Percentiles rank a stretch among this genome's conserved stretches.
Conservation (phyloP, 2,888 invertebrate genomes). For the Steinernema scapterisci region DNA sequence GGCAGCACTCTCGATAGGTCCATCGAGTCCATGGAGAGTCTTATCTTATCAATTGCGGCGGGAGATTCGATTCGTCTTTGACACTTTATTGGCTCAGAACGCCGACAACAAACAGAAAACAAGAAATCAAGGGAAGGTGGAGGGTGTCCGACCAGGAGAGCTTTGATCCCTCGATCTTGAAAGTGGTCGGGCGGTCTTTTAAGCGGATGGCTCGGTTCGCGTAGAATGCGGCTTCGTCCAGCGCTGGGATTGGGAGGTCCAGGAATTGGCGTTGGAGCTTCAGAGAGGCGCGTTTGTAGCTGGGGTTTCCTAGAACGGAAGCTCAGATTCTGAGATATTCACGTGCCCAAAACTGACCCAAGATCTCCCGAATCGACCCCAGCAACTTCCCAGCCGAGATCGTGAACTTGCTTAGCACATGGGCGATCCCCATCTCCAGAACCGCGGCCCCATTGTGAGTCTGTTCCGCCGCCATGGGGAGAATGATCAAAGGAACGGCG, state of each 20-base stretch:
- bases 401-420: slow-evolving; percentile 24
- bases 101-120: not conserved
- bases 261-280: not conserved
- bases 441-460: slow-evolving; percentile 1
- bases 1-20: not conserved
- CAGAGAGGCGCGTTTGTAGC: not conserved
- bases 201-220: not conserved
- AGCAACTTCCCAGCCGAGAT: not conserved
- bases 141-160: not conserved
- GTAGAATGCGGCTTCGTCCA: slow-evolving; percentile 13
- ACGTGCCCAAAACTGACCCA: not conserved
- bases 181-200: not conserved
- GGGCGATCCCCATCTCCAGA: not conserved
- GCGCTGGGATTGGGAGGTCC: not conserved
- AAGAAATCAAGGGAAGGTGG: not conserved
- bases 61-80: not conserved
- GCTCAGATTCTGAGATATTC: too few species aligned
- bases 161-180: not conserved
- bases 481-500: not conserved
- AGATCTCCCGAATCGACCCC: not conserved
- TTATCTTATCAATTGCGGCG: slow-evolving; percentile 4
- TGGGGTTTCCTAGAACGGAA: not conserved
- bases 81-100: slow-evolving; percentile 9
- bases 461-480: slow-evolving; percentile 16
- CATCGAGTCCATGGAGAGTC: not conserved